Base-by-base conservation (phyloP, 2,797 vertebrate genomes). In the Alexandromys oeconomus region DNA sequence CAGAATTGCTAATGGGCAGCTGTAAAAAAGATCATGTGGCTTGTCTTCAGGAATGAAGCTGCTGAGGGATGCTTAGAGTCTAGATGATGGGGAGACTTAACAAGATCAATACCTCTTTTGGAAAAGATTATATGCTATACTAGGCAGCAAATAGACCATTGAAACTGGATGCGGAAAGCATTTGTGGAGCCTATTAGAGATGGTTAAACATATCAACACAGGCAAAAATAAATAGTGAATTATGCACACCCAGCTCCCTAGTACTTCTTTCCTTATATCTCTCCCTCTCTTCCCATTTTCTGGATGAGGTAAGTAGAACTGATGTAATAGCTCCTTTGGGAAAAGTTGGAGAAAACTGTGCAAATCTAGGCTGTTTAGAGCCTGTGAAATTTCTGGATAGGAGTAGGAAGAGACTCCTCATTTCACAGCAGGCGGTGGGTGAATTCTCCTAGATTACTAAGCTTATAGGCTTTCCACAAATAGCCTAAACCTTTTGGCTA, bases 111-210 rank as follows among this genome's bases (percentile, higher is more conserved):
- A 98, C 96, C 96, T 98, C 98, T 98, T 98, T 97, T 98, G 97
- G 96, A 98, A 96, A 98, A 98, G 98, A 99, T 98, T 98, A 98
- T 98, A 98, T 98, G 98, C 97, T 98, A 95, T 98, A 97, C 98
- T 98, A 98, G 98, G 98, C 98, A 98, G 98, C 98, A 99, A 98
- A 98, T 98, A 98, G 98, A 98, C 98, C 98, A 97, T 98, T 98
- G 98, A 96, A 98, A 97, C 97, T 97, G 98, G 97, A 98, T 98
- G 98, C 98, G 97, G 98, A 98, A 98, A 98, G 96, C 87, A 76
- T 98, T 98, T 98, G 98, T 98, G 96, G 98, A 98, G 95, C 97
- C 98, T 97, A 67, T 98, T 98, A 98, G 95, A 88, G 96, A 96
- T 76, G 96, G 97, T 97, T 97, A 98, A 97, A 95, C 97, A 96